Evolutionary conservation across 2,113 vertebrate species (phyloP).

Genomic region (Tachuris rubrigastra): DNA sequence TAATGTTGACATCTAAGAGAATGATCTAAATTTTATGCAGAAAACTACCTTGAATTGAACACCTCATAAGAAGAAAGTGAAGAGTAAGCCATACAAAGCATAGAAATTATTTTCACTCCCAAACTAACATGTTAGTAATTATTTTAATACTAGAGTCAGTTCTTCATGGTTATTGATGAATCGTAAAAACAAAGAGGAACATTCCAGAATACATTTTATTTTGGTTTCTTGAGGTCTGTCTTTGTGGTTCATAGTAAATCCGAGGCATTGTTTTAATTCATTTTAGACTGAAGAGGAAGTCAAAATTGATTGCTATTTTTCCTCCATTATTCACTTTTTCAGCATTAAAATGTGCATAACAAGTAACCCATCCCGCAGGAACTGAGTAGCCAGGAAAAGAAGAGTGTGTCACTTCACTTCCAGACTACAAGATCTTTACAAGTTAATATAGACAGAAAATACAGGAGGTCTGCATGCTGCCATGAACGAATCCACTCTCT

Average conservation of each 20-base stretch:
- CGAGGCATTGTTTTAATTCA: neutral
- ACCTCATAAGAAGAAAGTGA: neutral
- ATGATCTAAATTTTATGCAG: slow-evolving; percentile 1
- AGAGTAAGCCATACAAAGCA: neutral
- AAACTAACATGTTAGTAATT: neutral
- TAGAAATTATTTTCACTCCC: neutral
- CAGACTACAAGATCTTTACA: neutral
- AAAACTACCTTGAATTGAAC: neutral
- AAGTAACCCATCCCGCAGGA: neutral
- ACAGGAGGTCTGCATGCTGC: neutral
- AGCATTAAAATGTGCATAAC: neutral
- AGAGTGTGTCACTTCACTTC: neutral
- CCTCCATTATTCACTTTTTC: neutral
- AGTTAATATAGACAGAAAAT: neutral
- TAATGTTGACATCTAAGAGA: slow-evolving; percentile 35
- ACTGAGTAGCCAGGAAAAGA: neutral
- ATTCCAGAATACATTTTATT: neutral
- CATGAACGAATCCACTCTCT: neutral
- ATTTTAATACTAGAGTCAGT: neutral
- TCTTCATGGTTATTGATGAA: slow-evolving; percentile 1
- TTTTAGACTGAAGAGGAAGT: neutral
- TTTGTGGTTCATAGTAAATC: neutral
- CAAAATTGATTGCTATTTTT: neutral
- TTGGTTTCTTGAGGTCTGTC: neutral
- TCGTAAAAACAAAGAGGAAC: neutral